Evolutionary conservation across 2,113 vertebrate species (phyloP), one percentile per base, ranked within the genome.

Genomic region (Podocnemis expansa): DNA sequence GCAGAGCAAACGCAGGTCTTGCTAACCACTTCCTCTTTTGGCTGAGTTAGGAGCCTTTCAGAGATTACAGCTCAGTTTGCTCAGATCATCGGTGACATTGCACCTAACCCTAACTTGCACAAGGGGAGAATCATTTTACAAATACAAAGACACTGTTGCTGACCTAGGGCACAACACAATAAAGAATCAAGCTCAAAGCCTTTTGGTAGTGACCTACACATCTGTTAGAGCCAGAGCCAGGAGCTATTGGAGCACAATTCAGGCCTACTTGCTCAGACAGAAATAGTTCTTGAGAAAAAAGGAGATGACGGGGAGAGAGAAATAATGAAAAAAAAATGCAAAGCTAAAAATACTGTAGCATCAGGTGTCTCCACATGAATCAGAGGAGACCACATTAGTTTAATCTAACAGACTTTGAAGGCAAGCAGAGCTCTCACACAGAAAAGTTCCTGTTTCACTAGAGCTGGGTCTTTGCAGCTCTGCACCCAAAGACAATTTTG

Each of bases 201-300:
- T 52, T 96, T 85, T 83, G 70, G 70, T 78, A 91, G 84, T 93
- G 95, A 96, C 95, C 84, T 92, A 43, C 58, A n/a, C 93, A 94
- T 93, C 82, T 91, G 94, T 88, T 85, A 82, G 70, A 16, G 1
- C 12, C 55, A 76, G 88, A 96, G 75, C 70, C 2, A 31, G n/a
- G 84, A 82, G 89, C 82, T 14, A n/a, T 92, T 63, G 87, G 89
- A 91, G 92, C 91, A 81, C 88, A 83, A 83, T 13, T 93, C 81
- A 93, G 80, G 52, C 29, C 0, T 0, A 58, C 10, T 8, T 70
- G 27, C 31, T 49, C 4, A 67, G 34, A 9, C 17, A 67, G 60
- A 34, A n/a, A 60, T 60, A 67, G 34, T 67, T n/a, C 34, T 19
- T n/a, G 31, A n/a, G 34, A 3, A n/a, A n/a, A 63, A 17, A n/a